phyloP scores from a whole-genome alignment of 1,140 invertebrate species.

The Xylocopa sonorina region DNA sequence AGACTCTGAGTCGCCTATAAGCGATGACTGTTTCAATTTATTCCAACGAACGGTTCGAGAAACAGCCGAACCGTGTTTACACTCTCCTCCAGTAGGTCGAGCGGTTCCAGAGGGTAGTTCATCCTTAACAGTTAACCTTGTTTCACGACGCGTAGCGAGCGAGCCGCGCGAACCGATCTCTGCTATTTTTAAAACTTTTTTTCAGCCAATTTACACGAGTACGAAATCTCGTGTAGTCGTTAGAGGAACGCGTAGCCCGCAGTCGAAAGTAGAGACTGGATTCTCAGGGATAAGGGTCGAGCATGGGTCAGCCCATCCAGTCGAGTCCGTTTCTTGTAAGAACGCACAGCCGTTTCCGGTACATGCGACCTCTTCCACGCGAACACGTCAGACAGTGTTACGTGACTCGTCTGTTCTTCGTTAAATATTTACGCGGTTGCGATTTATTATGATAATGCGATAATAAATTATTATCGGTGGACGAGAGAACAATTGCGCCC shows the following conservation, averaged over 20 bases:
- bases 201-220: neutral
- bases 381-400: slow-evolving; percentile 18
- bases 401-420: slow-evolving; percentile 14
- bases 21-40: neutral
- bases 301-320: neutral
- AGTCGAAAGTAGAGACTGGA: too few species aligned
- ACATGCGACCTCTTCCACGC: slow-evolving; percentile 26
- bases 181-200: neutral
- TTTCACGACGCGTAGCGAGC: neutral
- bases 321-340: neutral
- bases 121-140: slow-evolving; percentile 26
- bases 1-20: neutral
- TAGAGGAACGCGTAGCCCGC: too few species aligned
- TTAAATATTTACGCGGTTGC: slow-evolving; percentile 25
- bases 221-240: too few species aligned
- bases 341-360: neutral
- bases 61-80: neutral
- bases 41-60: neutral
- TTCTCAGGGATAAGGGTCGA: neutral
- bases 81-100: neutral
- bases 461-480: neutral
- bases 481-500: neutral
- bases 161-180: neutral
- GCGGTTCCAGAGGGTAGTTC: neutral
- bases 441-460: too few species aligned